Base-by-base conservation (phyloP, 2,113 vertebrate species). In the Orientallactaga bullata region DNA sequence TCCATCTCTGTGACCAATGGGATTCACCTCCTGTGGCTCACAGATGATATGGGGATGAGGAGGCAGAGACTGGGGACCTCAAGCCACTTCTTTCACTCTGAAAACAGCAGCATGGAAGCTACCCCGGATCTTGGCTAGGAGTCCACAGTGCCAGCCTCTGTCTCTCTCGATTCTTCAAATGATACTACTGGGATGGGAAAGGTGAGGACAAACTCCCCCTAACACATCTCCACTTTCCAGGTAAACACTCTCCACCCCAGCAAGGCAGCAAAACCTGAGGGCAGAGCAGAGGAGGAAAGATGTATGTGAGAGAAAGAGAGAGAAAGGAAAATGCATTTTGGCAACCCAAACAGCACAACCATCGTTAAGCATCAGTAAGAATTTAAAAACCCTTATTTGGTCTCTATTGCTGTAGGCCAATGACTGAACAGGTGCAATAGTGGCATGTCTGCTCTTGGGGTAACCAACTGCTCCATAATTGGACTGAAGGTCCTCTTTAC, bases 351-450 rank as follows among this genome's bases (percentile, higher is more conserved):
- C 79, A 30, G 58, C 39, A 61, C 51, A 60, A 71, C 90, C 18
- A 0, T 47, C 42, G 42, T 92, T 87, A 92, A 87, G 80, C 89
- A 63, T 76, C 80, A 58, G 26, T 77, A 58, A 96, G 76, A 94
- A 91, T 79, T 93, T 69, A 96, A 94, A 66, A n/a, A n/a, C n/a
- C n/a, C n/a, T n/a, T n/a, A n/a, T n/a, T n/a, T n/a, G n/a, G n/a
- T n/a, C n/a, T n/a, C n/a, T n/a, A n/a, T n/a, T n/a, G n/a, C n/a
- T n/a, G n/a, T n/a, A n/a, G n/a, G n/a, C n/a, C n/a, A n/a, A n/a
- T n/a, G n/a, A n/a, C n/a, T n/a, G n/a, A n/a, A n/a, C n/a, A n/a
- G n/a, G n/a, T n/a, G n/a, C n/a, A n/a, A n/a, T n/a, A n/a, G n/a
- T n/a, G n/a, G n/a, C n/a, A n/a, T n/a, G n/a, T n/a, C n/a, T n/a